These are phyloP conservation scores for Eupithecia subfuscata DNA, from an alignment of 2,888 invertebrate species.

Conservation along the genomic window DNA sequence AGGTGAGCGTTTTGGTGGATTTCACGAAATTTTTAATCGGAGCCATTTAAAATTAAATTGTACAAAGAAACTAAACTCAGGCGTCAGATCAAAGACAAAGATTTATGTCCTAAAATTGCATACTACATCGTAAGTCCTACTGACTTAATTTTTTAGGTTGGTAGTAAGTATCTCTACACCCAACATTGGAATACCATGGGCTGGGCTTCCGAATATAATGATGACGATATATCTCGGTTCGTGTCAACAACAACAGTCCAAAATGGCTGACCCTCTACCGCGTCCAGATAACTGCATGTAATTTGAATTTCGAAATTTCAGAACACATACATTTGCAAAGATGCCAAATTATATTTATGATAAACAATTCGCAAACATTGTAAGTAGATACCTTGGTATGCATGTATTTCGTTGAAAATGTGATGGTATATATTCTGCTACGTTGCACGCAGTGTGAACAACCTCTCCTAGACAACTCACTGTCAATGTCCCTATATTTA, in stretches of 20 bases:
- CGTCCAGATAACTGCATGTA: not conserved
- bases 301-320: not conserved
- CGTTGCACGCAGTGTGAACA: conserved; percentile 10
- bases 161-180: not conserved
- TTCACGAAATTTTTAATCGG: conserved; percentile 40
- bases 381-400: not conserved
- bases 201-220: not conserved
- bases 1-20: conserved; percentile 54
- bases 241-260: too few relatives aligned
- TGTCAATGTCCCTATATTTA: conserved; percentile 23
- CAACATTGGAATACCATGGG: not conserved
- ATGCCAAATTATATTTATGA: not conserved
- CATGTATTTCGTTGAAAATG: conserved; percentile 1
- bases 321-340: not conserved
- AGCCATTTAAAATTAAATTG: conserved; percentile 35
- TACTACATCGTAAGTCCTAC: not conserved
- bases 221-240: not conserved
- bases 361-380: not conserved
- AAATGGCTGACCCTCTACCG: not conserved
- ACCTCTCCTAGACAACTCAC: conserved; percentile 14
- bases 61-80: conserved; percentile 28
- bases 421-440: not conserved
- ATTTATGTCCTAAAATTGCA: conserved; percentile 22
- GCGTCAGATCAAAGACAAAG: conserved; percentile 22
- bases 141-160: not conserved